Base-by-base conservation (phyloP, 2,113 vertebrate species). In the Spea bombifrons region DNA sequence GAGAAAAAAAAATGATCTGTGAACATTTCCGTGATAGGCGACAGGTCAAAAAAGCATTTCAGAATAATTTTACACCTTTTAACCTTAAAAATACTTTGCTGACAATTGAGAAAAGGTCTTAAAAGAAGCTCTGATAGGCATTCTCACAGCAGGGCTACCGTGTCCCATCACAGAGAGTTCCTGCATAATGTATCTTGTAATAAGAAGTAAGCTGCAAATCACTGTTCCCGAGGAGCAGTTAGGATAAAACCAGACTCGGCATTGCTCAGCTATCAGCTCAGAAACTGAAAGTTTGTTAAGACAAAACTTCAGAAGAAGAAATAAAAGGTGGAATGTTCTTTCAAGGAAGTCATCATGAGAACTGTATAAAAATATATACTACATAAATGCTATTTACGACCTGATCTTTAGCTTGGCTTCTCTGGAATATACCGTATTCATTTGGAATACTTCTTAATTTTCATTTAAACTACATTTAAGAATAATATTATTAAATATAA, bases 61-160 rank as follows among this genome's bases (percentile, higher is more conserved):
- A 93, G 92, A 93, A 93, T 93, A 93, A 93, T 93, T 93, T 93
- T 92, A 93, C 92, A 92, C 92, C 92, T 93, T 93, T 93, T 93
- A 93, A 93, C 92, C 92, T 93, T 92, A 93, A 92, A 92, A 93
- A 93, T 92, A 91, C 92, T 92, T 93, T 89, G 88, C 92, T 93
- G 91, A 92, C 92, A 93, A 93, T 92, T 91, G 92, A 91, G 91
- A 90, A 88, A 92, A 84, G 91, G 91, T 87, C 90, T 92, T 93
- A 92, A 92, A 90, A 93, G 92, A 93, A 92, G 90, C 90, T 49
- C 91, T 93, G 92, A 93, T 93, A 87, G 91, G 92, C 91, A 88
- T 91, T 86, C 89, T 85, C 92, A 88, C 92, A 92, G 92, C 90
- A 53, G 92, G 92, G 90, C 87, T 88, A 87, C 92, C 88, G 81